Evolutionary conservation across 2,797 vertebrate species (phyloP), one percentile per base, ranked within the genome.

Genomic region (Salarias fasciatus): DNA sequence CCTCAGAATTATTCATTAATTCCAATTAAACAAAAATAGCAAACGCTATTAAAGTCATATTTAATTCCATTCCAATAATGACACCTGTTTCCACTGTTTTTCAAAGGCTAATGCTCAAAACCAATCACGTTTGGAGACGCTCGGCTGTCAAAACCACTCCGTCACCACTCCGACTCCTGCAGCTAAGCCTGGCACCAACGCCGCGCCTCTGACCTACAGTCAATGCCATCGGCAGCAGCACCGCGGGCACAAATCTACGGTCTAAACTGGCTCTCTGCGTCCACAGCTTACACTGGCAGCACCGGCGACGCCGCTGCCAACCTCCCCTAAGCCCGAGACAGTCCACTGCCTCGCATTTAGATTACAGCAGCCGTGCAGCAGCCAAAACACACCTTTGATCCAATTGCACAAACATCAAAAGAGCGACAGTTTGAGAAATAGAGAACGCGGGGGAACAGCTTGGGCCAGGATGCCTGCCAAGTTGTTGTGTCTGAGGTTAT

Each of bases 351-450:
- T 77, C 80, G 81, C 82, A 76, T 77, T 87, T 69, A 65, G 77
- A 86, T 82, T 75, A 80, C 77, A 81, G 67, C 62, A 56, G 69
- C 74, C 14, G 46, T 37, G 57, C 62, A 57, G 63, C 73, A 64
- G 80, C 79, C 77, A 83, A 79, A 82, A 68, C 42, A 55, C 75
- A 84, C 78, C 79, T 80, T 63, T 74, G 66, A 83, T 87, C 80
- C 81, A 74, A 80, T 45, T 64, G 68, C 70, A 61, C 55, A 76
- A 56, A 73, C 67, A 81, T 80, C 73, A 86, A 79, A 78, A 57
- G 63, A 67, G 69, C 43, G 13, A 57, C n/a, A 43, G 63, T 62
- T 63, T 75, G 77, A 61, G 68, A 78, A 83, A 68, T 11, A 66
- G 62, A 71, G 66, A 71, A 66, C 14, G 36, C 28, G 4, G 70